phyloP scores from a whole-genome alignment of 2,888 invertebrate genomes.

The Caenorhabditis sp. region DNA sequence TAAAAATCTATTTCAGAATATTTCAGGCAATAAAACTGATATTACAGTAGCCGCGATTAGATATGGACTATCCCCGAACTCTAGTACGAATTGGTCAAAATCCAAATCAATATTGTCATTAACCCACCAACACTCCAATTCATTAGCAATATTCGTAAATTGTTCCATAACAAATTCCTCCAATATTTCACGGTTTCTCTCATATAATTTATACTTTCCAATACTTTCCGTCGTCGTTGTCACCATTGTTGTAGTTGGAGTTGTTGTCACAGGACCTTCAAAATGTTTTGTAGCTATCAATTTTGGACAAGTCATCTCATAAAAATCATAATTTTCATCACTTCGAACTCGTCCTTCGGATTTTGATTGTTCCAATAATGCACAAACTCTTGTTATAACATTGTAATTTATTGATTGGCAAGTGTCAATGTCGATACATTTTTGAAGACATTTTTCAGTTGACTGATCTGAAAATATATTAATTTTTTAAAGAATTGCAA shows the following conservation, averaged over 20 bases:
- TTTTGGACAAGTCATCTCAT: slow-evolving; percentile 54
- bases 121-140: slow-evolving; percentile 32
- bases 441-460: slow-evolving; percentile 51
- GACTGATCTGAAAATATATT: slow-evolving; percentile 34
- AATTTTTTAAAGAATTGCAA: too few species aligned
- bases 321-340: slow-evolving; percentile 59
- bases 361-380: slow-evolving; percentile 27
- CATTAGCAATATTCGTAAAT: slow-evolving; percentile 25
- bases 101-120: too few species aligned
- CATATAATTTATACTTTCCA: slow-evolving; percentile 18
- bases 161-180: slow-evolving; percentile 6
- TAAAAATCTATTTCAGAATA: too few species aligned
- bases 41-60: too few species aligned
- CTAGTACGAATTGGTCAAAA: too few species aligned
- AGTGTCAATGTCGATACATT: slow-evolving; percentile 41
- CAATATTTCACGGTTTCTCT: slow-evolving; percentile 21
- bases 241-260: background rate
- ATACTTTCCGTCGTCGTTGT: slow-evolving; percentile 10
- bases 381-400: slow-evolving; percentile 35
- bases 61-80: too few species aligned
- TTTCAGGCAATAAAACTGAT: too few species aligned
- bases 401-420: slow-evolving; percentile 62
- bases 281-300: slow-evolving; percentile 3
- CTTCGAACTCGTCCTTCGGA: slow-evolving; percentile 8
- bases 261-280: slow-evolving; percentile 8